Conservation (phyloP, 2,888 invertebrate species). For the Drepanosiphum platanoidis region DNA sequence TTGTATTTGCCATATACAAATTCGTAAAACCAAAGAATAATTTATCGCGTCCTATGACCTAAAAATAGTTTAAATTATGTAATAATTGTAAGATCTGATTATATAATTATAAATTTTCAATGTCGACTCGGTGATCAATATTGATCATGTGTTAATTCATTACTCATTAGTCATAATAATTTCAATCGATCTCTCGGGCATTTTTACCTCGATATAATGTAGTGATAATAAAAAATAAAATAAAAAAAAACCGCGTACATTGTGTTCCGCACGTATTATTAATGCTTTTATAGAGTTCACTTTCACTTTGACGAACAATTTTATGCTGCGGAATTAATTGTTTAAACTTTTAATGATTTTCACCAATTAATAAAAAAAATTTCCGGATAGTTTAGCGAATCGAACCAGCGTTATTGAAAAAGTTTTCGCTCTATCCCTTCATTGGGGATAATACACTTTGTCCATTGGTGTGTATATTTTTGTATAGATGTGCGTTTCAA, state of each 20-base stretch:
- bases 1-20: too few relatives aligned
- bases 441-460: not conserved
- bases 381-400: not conserved
- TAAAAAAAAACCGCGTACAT: not conserved
- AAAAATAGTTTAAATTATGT: not conserved
- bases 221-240: not conserved
- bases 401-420: slow-evolving; percentile 7
- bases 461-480: not conserved
- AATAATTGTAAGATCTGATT: not conserved
- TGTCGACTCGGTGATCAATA: too few relatives aligned
- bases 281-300: slow-evolving; percentile 32
- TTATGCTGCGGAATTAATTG: slow-evolving; percentile 6
- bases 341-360: slow-evolving; percentile 5
- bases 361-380: not conserved
- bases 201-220: not conserved
- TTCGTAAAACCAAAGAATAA: too few relatives aligned
- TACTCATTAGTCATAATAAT: too few relatives aligned
- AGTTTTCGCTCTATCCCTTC: slow-evolving; percentile 2
- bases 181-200: not conserved
- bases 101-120: too few relatives aligned
- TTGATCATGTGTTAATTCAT: too few relatives aligned
- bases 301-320: slow-evolving; percentile 45
- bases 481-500: slow-evolving; percentile 1
- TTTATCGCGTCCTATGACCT: too few relatives aligned
- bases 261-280: slow-evolving; percentile 31